Base-by-base conservation (phyloP, 2,113 vertebrate species). In the Alligator mississippiensis region DNA sequence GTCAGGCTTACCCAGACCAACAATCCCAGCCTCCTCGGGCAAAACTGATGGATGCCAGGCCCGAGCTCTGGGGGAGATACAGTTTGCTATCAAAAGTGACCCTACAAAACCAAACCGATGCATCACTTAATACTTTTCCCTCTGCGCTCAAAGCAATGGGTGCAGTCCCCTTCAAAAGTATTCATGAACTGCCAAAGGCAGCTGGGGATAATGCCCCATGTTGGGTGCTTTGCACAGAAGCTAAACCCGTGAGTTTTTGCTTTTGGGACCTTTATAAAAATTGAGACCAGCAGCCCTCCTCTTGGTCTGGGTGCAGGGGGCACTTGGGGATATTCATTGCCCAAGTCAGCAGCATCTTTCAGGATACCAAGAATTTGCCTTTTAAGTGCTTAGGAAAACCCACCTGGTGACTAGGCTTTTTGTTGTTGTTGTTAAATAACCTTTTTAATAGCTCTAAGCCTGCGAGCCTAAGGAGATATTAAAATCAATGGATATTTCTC, bases 1-100 rank as follows among this genome's bases (percentile, higher is more conserved):
- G 13, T 62, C 47, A 66, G 92, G 88, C 80, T 11, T 25, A 74
- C 88, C 80, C 92, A 89, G 84, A 84, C 62, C 86, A 59, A 86
- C 60, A 68, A 76, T 84, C 85, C 83, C 62, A 68, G 76, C 61
- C 78, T 79, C 13, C 0, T 2, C 85, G 1, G 90, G 68, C 60
- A 92, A 15, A 2, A 1, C 38, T 63, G 30, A 55, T 89, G 87
- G 93, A 94, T 92, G 94, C n/a, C 80, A 95, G 64, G 82, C 58
- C 61, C 0, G 0, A 63, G n/a, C 16, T 30, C 66, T 27, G 68
- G 4, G 58, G 66, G 14, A 89, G 8, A 38, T 3, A 47, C 47
- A 47, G 47, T 47, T 47, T 47, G 47, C 47, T 47, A 47, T 9
- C 47, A 47, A 9, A 47, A 47, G 47, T 47, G 47, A 47, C 47